Evolutionary conservation across 2,113 vertebrate species (phyloP).

Genomic region (Cranoglanis bouderius): DNA sequence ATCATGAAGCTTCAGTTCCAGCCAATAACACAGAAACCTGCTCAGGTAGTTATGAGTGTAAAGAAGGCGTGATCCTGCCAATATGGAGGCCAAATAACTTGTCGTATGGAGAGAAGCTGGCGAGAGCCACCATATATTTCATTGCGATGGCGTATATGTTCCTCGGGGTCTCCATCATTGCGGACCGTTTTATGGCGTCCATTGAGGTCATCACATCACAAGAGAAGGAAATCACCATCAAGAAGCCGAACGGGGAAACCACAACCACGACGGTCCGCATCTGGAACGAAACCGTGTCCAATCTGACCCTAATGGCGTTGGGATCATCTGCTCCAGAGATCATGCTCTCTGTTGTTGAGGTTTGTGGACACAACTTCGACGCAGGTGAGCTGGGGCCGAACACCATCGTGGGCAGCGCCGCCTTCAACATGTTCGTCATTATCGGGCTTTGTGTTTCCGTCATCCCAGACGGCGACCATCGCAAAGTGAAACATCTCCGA

Average conservation of each 20-base stretch:
- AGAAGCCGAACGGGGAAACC: conserved; percentile 90
- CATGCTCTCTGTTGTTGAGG: conserved; percentile 93
- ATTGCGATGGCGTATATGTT: conserved; percentile 94
- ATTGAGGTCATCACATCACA: conserved; percentile 99
- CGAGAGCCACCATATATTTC: conserved; percentile 93
- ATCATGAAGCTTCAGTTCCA: conserved; percentile 58
- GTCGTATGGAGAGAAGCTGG: conserved; percentile 85
- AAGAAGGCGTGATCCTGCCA: conserved; percentile 88
- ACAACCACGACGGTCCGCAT: conserved; percentile 89
- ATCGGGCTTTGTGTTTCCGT: conserved; percentile 93
- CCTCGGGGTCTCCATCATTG: conserved; percentile 95
- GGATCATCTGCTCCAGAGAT: conserved; percentile 96
- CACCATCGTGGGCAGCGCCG: conserved; percentile 97
- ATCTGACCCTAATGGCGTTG: conserved; percentile 94
- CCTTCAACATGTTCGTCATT: conserved; percentile 99
- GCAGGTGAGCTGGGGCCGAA: conserved; percentile 93
- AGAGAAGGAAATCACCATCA: conserved; percentile 90
- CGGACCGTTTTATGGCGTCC: conserved; percentile 97
- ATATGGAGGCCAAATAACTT: conserved; percentile 88
- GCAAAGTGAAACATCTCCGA: conserved; percentile 91
- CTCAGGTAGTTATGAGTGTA: conserved; percentile 79
- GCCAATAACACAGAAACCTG: conserved; percentile 69
- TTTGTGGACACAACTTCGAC: conserved; percentile 89
- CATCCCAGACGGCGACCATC: conserved; percentile 88
- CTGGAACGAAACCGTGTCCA: conserved; percentile 98